phyloP scores from a whole-genome alignment of 2,797 vertebrate species.

The Halcyon badia region DNA sequence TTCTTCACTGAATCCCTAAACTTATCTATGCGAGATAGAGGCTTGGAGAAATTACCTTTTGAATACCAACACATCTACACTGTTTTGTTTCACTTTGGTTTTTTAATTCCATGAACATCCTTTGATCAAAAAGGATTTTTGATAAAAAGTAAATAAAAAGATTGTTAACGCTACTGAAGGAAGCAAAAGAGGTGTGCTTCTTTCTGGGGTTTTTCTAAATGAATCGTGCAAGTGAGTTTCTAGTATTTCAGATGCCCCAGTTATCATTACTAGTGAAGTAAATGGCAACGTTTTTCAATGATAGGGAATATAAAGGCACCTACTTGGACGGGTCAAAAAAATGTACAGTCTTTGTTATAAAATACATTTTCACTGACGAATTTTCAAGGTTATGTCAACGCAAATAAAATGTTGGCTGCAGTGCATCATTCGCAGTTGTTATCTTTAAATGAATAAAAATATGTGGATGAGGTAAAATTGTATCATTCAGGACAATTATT shows the following conservation, averaged over 20 bases:
- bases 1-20: not conserved
- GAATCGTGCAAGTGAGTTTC: not conserved
- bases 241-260: not conserved
- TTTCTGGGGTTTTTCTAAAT: not conserved
- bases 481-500: not conserved
- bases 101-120: not conserved
- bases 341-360: not conserved
- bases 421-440: not conserved
- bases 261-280: not conserved
- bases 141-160: not conserved
- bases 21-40: not conserved
- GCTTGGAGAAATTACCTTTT: not conserved
- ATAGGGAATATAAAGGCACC: not conserved
- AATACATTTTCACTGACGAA: not conserved
- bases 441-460: not conserved
- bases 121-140: not conserved
- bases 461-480: not conserved
- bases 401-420: not conserved
- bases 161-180: not conserved
- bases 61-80: not conserved
- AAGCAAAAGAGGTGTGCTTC: not conserved
- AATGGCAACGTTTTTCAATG: not conserved
- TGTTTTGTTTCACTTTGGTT: not conserved
- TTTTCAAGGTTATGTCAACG: not conserved
- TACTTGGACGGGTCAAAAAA: not conserved